These are phyloP conservation scores for Ptyas mucosa DNA, from an alignment of 2,113 vertebrate genomes.

Conservation along the genomic window DNA sequence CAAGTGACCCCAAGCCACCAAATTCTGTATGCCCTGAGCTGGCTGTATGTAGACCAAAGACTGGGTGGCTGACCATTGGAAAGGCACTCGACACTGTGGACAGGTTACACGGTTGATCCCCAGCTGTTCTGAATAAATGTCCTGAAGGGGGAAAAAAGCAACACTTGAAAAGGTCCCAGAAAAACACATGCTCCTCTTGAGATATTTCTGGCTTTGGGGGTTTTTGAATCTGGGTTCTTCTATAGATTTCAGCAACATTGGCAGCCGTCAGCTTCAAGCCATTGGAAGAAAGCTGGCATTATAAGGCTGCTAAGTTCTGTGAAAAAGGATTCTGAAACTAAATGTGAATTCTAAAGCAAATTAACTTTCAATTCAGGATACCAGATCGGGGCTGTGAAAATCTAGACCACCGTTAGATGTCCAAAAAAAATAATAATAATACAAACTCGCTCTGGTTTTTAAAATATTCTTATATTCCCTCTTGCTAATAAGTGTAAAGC, in stretches of 20 bases:
- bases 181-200: slow-evolving; percentile 41
- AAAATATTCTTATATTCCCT: not conserved
- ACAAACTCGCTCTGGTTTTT: not conserved
- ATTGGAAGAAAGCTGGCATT: not conserved
- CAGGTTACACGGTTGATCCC: slow-evolving; percentile 74
- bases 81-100: slow-evolving; percentile 79
- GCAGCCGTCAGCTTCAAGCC: not conserved
- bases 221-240: slow-evolving; percentile 5
- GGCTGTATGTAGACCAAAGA: slow-evolving; percentile 76
- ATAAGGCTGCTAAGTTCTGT: not conserved
- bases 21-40: slow-evolving; percentile 79
- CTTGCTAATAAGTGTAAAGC: not conserved
- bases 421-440: not conserved
- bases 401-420: not conserved
- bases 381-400: not conserved
- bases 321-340: not conserved
- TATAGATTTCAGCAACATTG: slow-evolving; percentile 30
- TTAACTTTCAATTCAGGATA: not conserved
- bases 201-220: not conserved
- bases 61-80: slow-evolving; percentile 76
- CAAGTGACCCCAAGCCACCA: slow-evolving; percentile 82
- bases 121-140: slow-evolving; percentile 72
- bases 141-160: slow-evolving; percentile 66
- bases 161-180: slow-evolving; percentile 56
- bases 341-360: not conserved